Evolutionary conservation across 2,113 vertebrate genomes (phyloP), one percentile per base, ranked within the genome.

Genomic region (Sapajus apella): DNA sequence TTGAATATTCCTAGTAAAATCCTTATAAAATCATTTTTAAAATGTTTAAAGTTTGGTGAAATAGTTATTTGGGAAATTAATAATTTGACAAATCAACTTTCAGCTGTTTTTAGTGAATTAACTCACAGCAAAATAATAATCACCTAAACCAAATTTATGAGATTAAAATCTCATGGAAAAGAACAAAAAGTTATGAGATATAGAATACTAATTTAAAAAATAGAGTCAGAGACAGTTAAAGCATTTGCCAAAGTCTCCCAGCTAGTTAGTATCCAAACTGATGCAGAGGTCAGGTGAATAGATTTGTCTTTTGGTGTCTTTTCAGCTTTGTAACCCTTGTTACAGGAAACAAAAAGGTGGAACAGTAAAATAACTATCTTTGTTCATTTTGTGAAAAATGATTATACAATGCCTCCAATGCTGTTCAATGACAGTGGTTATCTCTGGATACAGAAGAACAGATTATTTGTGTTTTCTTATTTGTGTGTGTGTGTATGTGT

Each of bases 391-490:
- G 32, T 37, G 66, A 73, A 95, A 94, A 76, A 76, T 43, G 64
- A 32, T 20, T 86, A n/a, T 32, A 82, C 52, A 84, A 20, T 92
- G 2, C 10, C 43, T 77, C 40, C 30, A 58, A n/a, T 64, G 27
- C 12, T 64, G 52, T 94, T 68, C 16, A 64, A 91, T 55, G 76
- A 11, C 21, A 80, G 21, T 30, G 9, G 2, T 77, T 58, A 61
- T 52, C 1, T 55, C 23, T 95, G 50, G 77, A 32, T 87, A 3
- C 40, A 8, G 13, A n/a, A 37, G 21, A 90, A 92, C 47, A 84
- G 30, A 55, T 68, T 47, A n/a, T 94, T 94, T 92, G 92, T 87
- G 32, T 84, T 91, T 89, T 89, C 11, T 12, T 88, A 18, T 94
- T 64, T 64, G 61, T 32, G 12, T 30, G 12, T 64, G 27, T 64